phyloP scores from a whole-genome alignment of 2,888 invertebrate genomes.

The Campaea margaritaria region DNA sequence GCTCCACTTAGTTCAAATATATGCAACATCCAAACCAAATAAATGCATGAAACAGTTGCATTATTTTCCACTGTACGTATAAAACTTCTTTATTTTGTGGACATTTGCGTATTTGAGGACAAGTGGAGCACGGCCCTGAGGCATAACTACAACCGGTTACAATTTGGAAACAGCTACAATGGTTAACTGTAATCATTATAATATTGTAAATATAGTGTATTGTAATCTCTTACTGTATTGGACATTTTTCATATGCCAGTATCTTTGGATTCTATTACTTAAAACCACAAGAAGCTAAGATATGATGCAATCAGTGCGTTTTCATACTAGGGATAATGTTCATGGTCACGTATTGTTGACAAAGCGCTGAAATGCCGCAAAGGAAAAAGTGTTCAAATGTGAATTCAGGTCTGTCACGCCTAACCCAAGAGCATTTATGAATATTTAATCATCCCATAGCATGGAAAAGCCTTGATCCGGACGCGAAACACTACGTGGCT shows the following conservation, averaged over 20 bases:
- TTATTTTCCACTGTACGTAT: too few species aligned
- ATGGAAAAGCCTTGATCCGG: not conserved
- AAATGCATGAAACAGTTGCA: too few species aligned
- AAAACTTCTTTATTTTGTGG: too few species aligned
- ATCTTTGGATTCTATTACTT: slow-evolving; percentile 77
- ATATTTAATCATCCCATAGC: too few species aligned
- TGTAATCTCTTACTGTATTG: slow-evolving; percentile 43
- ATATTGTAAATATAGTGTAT: slow-evolving; percentile 4
- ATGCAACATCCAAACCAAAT: too few species aligned
- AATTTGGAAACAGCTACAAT: not conserved
- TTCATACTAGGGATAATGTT: not conserved
- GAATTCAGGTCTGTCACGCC: too few species aligned
- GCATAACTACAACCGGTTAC: not conserved
- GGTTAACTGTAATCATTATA: slow-evolving; percentile 3
- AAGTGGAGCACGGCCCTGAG: too few species aligned
- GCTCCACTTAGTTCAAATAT: too few species aligned
- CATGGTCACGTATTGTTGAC: not conserved
- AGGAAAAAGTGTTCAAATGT: too few species aligned
- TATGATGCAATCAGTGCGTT: slow-evolving; percentile 16
- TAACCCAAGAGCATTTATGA: too few species aligned
- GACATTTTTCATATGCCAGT: slow-evolving; percentile 58
- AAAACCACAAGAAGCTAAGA: slow-evolving; percentile 45
- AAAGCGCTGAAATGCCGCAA: too few species aligned
- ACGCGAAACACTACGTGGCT: not conserved
- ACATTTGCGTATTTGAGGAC: too few species aligned